A percentile compares a stretch with the other conserved stretches of the same genome.
Evolutionary conservation across 2,888 invertebrate genomes (phyloP).

Genomic region (Drosophila antonietae): DNA sequence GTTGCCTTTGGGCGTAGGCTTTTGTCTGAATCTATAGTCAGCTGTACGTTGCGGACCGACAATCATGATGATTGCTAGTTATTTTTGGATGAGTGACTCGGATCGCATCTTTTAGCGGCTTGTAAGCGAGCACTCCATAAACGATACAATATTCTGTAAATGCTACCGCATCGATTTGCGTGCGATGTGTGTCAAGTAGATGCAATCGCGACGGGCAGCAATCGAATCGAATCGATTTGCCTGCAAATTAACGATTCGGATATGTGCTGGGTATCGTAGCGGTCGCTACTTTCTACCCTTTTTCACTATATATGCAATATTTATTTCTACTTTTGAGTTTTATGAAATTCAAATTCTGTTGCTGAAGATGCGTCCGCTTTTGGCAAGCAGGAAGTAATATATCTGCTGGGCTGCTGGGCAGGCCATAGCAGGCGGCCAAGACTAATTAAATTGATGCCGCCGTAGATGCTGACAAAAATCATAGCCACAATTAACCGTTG

Average conservation of each 20-base stretch:
- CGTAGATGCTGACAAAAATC: conserved; percentile 50
- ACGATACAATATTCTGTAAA: conserved; percentile 57
- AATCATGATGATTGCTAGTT: conserved; percentile 36
- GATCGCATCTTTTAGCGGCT: conserved; percentile 62
- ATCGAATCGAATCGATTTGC: conserved; percentile 72
- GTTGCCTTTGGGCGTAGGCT: conserved; percentile 54
- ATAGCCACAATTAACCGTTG: conserved; percentile 77
- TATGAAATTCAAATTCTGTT: conserved; percentile 73
- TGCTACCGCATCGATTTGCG: conserved; percentile 79
- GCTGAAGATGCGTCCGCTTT: conserved; percentile 47
- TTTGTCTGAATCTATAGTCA: neutral
- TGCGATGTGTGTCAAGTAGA: conserved; percentile 81
- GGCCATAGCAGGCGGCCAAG: neutral
- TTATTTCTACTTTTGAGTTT: conserved; percentile 41
- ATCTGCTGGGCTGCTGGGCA: conserved; percentile 22
- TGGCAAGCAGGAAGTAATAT: conserved; percentile 63
- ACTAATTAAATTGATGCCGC: conserved; percentile 58
- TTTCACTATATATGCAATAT: conserved; percentile 51
- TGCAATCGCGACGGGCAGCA: conserved; percentile 64
- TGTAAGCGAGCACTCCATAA: conserved; percentile 28
- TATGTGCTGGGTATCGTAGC: conserved; percentile 48
- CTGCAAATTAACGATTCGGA: conserved; percentile 76
- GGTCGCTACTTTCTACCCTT: conserved; percentile 63
- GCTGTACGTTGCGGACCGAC: conserved; percentile 13
- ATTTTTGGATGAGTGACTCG: conserved; percentile 61